Evolutionary conservation across 2,797 vertebrate genomes (phyloP).

Genomic region (Aulostomus chinensis): DNA sequence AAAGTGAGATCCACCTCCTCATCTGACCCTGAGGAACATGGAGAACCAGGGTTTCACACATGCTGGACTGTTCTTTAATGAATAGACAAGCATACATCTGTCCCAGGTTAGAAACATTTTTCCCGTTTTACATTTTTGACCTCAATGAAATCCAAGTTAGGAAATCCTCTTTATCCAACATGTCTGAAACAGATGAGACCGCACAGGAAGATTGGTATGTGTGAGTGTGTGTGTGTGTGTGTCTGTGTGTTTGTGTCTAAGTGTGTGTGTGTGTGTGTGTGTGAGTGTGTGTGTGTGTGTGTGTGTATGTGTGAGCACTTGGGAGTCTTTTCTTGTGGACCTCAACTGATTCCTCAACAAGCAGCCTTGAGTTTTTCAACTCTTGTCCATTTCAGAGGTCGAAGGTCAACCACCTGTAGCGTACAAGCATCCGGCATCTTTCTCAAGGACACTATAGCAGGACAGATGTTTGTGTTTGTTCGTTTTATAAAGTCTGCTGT

Average conservation of each 20-base stretch:
- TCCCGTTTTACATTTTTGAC: neutral
- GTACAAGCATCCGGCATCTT: neutral
- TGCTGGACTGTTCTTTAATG: neutral
- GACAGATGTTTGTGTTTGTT: too few species aligned
- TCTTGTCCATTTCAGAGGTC: conserved; percentile 6
- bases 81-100: conserved; percentile 7
- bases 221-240: neutral
- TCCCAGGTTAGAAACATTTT: neutral
- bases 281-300: neutral
- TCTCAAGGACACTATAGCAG: neutral
- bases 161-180: too few species aligned
- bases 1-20: too few species aligned
- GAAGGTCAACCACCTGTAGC: conserved; percentile 14
- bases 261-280: too few species aligned
- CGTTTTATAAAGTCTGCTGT: too few species aligned
- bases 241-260: too few species aligned
- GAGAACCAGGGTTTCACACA: neutral
- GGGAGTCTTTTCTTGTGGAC: neutral
- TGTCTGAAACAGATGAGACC: neutral
- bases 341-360: neutral
- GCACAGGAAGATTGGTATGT: neutral
- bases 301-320: neutral
- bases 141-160: neutral
- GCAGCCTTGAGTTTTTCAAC: neutral
- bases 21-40: too few species aligned